These are phyloP conservation scores for Chloromyia formosa DNA, from an alignment of 2,888 invertebrate species.

Conservation along the genomic window DNA sequence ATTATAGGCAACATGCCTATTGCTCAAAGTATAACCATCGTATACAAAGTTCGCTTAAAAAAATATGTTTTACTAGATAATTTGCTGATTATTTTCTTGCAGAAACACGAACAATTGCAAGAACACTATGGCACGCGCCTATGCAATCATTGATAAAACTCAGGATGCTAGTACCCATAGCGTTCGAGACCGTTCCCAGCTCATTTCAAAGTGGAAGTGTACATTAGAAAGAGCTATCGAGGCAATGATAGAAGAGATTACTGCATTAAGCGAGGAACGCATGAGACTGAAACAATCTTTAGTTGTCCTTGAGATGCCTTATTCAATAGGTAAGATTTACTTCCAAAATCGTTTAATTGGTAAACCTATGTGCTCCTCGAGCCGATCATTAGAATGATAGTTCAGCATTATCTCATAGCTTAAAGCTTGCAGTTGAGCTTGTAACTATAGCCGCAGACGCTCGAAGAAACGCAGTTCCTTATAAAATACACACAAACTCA, in stretches of 20 bases:
- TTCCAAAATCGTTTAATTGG: not conserved
- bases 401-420: no score
- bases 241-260: slow-evolving; percentile 76
- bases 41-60: no score
- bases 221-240: slow-evolving; percentile 76
- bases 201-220: slow-evolving; percentile 78
- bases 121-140: slow-evolving; percentile 72
- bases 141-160: slow-evolving; percentile 72
- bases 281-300: slow-evolving; percentile 74
- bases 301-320: slow-evolving; percentile 74
- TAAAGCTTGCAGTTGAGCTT: no score
- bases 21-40: no score
- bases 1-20: no score
- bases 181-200: slow-evolving; percentile 72
- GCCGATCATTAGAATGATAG: no score
- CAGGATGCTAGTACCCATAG: slow-evolving; percentile 75
- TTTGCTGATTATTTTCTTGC: slow-evolving; percentile 23
- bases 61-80: no score
- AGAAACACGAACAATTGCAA: slow-evolving; percentile 71
- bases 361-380: not conserved
- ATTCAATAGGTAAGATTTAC: slow-evolving; percentile 69
- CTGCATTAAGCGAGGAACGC: slow-evolving; percentile 73
- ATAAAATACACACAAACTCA: no score
- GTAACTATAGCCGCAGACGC: no score
- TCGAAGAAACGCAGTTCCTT: no score